Evolutionary conservation across 1,140 invertebrate genomes (phyloP).

Genomic region (Papilio machaon): DNA sequence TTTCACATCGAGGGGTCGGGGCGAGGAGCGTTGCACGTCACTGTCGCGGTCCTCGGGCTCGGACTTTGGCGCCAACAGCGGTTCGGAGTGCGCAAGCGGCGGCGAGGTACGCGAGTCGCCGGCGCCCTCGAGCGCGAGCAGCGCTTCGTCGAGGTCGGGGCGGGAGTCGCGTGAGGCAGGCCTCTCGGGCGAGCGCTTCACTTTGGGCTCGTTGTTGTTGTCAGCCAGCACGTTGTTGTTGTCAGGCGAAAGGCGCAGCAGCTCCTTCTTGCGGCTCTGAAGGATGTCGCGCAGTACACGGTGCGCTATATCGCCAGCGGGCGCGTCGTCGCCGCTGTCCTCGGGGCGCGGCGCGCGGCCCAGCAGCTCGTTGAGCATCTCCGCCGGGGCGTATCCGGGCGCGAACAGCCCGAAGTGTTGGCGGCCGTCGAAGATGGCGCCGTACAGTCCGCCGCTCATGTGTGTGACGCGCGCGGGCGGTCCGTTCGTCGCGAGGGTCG

Average conservation of each 20-base stretch:
- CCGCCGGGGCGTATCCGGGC: slow-evolving; percentile 89
- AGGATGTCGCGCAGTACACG: slow-evolving; percentile 92
- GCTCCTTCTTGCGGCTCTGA: slow-evolving; percentile 90
- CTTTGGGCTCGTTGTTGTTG: slow-evolving; percentile 85
- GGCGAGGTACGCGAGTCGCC: slow-evolving; percentile 87
- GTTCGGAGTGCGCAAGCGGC: slow-evolving; percentile 85
- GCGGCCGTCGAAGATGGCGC: slow-evolving; percentile 89
- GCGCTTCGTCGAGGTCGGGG: slow-evolving; percentile 82
- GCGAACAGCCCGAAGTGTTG: slow-evolving; percentile 90
- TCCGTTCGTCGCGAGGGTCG: slow-evolving; percentile 92
- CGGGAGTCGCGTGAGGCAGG: slow-evolving; percentile 83
- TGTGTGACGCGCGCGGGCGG: slow-evolving; percentile 90
- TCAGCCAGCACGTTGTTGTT: slow-evolving; percentile 82
- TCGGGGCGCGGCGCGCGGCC: slow-evolving; percentile 89
- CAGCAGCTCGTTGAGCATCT: slow-evolving; percentile 92
- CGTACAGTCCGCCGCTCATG: slow-evolving; percentile 91
- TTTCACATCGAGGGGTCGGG: slow-evolving; percentile 88
- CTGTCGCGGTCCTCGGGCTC: slow-evolving; percentile 86
- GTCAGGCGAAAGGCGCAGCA: slow-evolving; percentile 84
- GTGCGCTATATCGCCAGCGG: slow-evolving; percentile 87
- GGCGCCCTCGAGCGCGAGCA: slow-evolving; percentile 84
- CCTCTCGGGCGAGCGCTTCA: slow-evolving; percentile 84
- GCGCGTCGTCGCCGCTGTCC: slow-evolving; percentile 81
- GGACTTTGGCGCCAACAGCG: slow-evolving; percentile 83
- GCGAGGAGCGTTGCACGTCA: slow-evolving; percentile 82